Percentiles rank a stretch among this genome's conserved stretches.
Evolutionary conservation across 2,888 invertebrate species (phyloP).

Genomic region (Cetonia aurata): DNA sequence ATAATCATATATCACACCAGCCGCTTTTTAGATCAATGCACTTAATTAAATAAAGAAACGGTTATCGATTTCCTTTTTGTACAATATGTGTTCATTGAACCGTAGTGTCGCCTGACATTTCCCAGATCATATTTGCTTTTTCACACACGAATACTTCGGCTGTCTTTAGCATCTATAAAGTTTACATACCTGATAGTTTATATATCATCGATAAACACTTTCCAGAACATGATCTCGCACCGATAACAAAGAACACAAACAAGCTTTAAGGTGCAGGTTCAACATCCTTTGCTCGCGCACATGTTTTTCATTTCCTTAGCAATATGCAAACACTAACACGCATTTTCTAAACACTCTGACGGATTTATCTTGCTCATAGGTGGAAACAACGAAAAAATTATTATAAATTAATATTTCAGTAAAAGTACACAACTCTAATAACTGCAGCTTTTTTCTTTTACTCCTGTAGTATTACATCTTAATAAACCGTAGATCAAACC

Average conservation of each 20-base stretch:
- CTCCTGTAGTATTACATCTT: too few relatives aligned
- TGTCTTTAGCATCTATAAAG: constrained; percentile 42
- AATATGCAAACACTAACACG: constrained; percentile 9
- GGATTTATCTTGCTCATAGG: too few relatives aligned
- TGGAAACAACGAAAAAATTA: too few relatives aligned
- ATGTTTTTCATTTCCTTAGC: constrained; percentile 2
- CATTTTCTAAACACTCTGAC: not conserved
- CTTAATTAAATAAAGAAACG: constrained; percentile 16
- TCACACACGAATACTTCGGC: constrained; percentile 46
- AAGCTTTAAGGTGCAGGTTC: constrained; percentile 32
- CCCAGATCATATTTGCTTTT: constrained; percentile 47
- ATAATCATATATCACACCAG: too few relatives aligned
- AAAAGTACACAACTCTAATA: too few relatives aligned
- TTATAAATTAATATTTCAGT: too few relatives aligned
- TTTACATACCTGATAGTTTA: constrained; percentile 46
- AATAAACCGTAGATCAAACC: too few relatives aligned
- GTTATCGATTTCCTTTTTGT: constrained; percentile 36
- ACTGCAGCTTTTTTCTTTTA: too few relatives aligned
- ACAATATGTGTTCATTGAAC: constrained; percentile 41
- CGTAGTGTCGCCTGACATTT: constrained; percentile 48
- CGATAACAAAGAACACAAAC: constrained; percentile 40
- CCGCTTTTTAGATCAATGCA: not conserved
- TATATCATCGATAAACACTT: constrained; percentile 41
- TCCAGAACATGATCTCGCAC: constrained; percentile 34
- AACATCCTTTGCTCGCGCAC: constrained; percentile 31